Percentiles rank a stretch among this genome's conserved stretches.
phyloP scores from a whole-genome alignment of 2,113 vertebrate species.

The Anas platyrhynchos region DNA sequence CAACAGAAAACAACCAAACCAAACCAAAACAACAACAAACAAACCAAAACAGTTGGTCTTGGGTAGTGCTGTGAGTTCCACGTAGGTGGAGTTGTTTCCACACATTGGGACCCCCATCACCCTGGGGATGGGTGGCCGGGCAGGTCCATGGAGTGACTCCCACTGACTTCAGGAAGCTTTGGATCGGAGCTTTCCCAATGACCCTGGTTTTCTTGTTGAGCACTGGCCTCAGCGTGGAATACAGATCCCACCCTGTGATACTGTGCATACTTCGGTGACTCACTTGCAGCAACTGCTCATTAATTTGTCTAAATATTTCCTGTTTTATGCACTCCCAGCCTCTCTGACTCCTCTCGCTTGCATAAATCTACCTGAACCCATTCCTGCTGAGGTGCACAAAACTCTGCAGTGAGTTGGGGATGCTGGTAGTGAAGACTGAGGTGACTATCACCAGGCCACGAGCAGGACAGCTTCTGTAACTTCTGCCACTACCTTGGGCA shows the following conservation, averaged over 20 bases:
- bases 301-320: slow-evolving; percentile 2
- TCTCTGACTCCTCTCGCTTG: background rate
- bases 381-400: background rate
- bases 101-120: accelerated
- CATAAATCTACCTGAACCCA: background rate
- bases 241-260: accelerated
- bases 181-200: background rate
- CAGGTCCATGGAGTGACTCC: background rate
- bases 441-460: background rate
- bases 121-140: background rate
- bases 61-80: background rate
- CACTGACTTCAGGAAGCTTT: background rate
- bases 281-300: background rate
- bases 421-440: background rate
- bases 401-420: background rate
- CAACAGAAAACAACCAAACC: background rate
- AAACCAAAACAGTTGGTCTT: background rate
- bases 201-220: accelerated
- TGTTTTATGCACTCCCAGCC: background rate
- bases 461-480: background rate
- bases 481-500: background rate
- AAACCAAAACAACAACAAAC: no score
- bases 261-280: background rate
- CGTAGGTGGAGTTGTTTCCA: background rate
- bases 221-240: background rate